Percentiles rank a stretch among this genome's conserved stretches.
Conservation (phyloP, 2,797 vertebrate genomes). For the Ctenopoma kingsleyae region DNA sequence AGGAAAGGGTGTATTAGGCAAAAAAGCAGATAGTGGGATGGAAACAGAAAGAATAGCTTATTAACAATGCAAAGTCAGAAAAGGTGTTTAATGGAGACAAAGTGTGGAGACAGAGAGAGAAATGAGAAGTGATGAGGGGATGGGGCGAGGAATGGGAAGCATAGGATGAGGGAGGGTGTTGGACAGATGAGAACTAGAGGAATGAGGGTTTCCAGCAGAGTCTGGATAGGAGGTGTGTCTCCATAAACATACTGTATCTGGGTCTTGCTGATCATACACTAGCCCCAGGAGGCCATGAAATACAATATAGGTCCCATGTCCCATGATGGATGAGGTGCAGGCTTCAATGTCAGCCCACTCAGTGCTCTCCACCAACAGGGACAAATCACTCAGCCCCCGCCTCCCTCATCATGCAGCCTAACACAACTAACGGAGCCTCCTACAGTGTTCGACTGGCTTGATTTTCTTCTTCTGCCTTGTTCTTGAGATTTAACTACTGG, state of each 20-base stretch:
- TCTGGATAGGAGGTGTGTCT: constrained; percentile 55
- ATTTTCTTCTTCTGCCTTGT: constrained; percentile 34
- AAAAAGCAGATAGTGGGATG: constrained; percentile 42
- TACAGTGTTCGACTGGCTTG: constrained; percentile 40
- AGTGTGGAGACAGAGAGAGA: constrained; percentile 10
- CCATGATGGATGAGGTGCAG: constrained; percentile 77
- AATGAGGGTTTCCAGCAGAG: constrained; percentile 57
- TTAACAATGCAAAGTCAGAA: constrained; percentile 19
- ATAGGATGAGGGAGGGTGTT: constrained; percentile 14
- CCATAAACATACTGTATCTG: constrained; percentile 72
- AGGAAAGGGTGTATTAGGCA: constrained; percentile 55
- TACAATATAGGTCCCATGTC: constrained; percentile 66
- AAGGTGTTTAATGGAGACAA: constrained; percentile 43
- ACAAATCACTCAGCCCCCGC: constrained; percentile 73
- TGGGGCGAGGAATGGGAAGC: constrained; percentile 34
- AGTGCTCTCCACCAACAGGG: constrained; percentile 65
- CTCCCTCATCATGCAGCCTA: constrained; percentile 56
- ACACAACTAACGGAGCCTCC: constrained; percentile 78
- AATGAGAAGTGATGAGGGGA: constrained; percentile 47
- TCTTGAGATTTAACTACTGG: constrained; percentile 40
- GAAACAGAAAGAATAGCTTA: constrained; percentile 21
- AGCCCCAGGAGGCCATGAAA: constrained; percentile 63
- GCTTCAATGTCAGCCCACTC: constrained; percentile 69
- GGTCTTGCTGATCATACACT: constrained; percentile 71
- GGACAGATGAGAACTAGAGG: constrained; percentile 58